Base-by-base conservation (phyloP, 2,113 vertebrate species). In the Oophaga pumilio region DNA sequence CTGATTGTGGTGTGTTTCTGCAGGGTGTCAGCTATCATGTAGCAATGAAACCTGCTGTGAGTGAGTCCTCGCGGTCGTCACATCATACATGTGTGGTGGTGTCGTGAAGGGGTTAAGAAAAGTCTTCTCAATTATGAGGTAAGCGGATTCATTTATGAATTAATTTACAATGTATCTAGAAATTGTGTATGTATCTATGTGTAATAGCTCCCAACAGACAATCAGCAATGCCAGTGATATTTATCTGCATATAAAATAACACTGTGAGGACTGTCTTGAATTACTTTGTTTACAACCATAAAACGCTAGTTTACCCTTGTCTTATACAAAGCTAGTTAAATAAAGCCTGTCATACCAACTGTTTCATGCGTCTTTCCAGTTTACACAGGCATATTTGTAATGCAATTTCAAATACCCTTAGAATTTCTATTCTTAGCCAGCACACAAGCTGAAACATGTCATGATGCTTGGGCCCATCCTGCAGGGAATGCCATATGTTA, bases 401-500 rank as follows among this genome's bases (percentile, higher is more conserved):
- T 64, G 22, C 49, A 69, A 86, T 77, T 79, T 86, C 74, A 68
- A 79, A 78, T 66, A 56, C 59, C 84, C 76, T 57, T 79, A 60
- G 43, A 79, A 79, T 79, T 79, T 86, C 24, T 69, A 69, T 86
- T 86, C 76, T 79, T 43, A 26, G 49, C 74, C 60, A 86, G 60
- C 53, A 79, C 76, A 68, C 85, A 69, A 62, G 76, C 85, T 57
- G 76, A 56, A 76, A 69, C 76, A 79, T 79, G 76, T 79, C 85
- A 86, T 66, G 64, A 86, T 79, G 62, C 85, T 28, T 26, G 49
- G 15, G 24, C 50, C 76, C 62, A 79, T 56, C 76, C 85, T 79
- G 85, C 85, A 86, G 85, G 76, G 85, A 79, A 79, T 59, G 85
- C 85, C 85, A 86, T 86, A 86, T 86, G 76, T 77, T 77, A 69